Evolutionary conservation across 2,113 vertebrate species (phyloP), one percentile per base, ranked within the genome.

Genomic region (Oceanites oceanicus): DNA sequence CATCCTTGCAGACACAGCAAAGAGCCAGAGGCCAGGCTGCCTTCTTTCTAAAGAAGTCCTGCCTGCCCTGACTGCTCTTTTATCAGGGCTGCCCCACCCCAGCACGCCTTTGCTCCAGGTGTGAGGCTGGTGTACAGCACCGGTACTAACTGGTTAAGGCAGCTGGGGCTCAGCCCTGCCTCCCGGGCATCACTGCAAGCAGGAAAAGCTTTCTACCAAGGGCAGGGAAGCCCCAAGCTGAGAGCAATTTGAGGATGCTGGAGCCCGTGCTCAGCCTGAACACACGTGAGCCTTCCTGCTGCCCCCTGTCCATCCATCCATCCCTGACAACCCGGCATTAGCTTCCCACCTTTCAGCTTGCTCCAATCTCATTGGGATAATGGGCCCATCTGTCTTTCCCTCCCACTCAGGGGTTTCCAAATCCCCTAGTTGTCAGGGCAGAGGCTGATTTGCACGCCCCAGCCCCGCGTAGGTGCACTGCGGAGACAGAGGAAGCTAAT

Each of bases 21-120:
- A 3, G 25, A 72, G 7, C 38, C 27, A 5, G 1, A 52, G 8
- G 1, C 15, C 16, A 11, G 1, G 0, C 44, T 32, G 4, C 11
- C 11, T 11, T 17, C 50, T 13, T 17, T 47, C 53, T 6, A 7
- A 44, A 2, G 4, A 7, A 6, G 0, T 0, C 4, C 1, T 9
- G 0, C 22, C 11, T 10, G 0, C 32, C 7, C 7, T 9, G 6
- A 3, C 9, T 18, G 34, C 40, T 4, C 36, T 88, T 77, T 77
- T 83, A 86, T 62, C 36, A 10, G 68, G 42, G 42, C 6, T 4
- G 36, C 45, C 45, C 25, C 26, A 26, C 7, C 9, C 23, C 10
- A 8, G 21, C 38, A 0, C 4, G 17, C 3, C 27, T 16, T 45
- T 15, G 32, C 67, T 62, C 22, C 91, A 74, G 75, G 11, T 58